phyloP scores from a whole-genome alignment of 2,888 invertebrate species.

The Eurytoma californica region DNA sequence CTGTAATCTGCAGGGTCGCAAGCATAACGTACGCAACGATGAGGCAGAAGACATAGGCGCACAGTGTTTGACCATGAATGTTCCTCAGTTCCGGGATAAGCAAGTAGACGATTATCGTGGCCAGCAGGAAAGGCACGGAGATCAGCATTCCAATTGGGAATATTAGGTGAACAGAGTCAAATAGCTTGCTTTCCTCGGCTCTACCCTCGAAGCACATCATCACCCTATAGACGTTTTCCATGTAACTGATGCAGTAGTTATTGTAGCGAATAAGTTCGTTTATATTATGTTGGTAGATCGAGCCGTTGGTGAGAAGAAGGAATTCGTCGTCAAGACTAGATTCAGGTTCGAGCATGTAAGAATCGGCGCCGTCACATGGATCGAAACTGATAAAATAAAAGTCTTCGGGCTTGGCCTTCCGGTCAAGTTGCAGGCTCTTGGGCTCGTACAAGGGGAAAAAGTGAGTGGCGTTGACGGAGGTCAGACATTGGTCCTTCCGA shows the following conservation, averaged over 20 bases:
- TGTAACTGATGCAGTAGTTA: conserved; percentile 61
- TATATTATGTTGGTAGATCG: conserved; percentile 51
- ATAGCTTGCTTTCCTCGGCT: background rate
- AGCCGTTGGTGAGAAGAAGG: conserved; percentile 62
- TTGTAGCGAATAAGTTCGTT: conserved; percentile 13
- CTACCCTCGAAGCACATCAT: conserved; percentile 58
- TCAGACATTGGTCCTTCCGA: conserved; percentile 29
- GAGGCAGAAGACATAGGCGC: conserved; percentile 66
- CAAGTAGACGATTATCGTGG: conserved; percentile 69
- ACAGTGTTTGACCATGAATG: conserved; percentile 70
- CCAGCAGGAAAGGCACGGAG: conserved; percentile 68
- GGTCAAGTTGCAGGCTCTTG: background rate
- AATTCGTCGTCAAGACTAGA: conserved; percentile 49
- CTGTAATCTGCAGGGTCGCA: conserved; percentile 59
- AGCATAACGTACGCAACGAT: conserved; percentile 65
- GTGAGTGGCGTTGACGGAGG: background rate
- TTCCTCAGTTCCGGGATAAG: conserved; percentile 69
- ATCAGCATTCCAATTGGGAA: conserved; percentile 64
- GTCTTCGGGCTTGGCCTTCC: background rate
- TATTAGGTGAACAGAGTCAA: background rate
- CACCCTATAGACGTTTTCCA: conserved; percentile 52
- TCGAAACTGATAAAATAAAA: conserved; percentile 56
- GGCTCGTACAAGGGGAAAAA: conserved; percentile 56
- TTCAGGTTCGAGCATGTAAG: conserved; percentile 58
- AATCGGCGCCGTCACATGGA: conserved; percentile 57